Conservation (phyloP, 1,140 invertebrate species). For the Globodera ellingtonae region DNA sequence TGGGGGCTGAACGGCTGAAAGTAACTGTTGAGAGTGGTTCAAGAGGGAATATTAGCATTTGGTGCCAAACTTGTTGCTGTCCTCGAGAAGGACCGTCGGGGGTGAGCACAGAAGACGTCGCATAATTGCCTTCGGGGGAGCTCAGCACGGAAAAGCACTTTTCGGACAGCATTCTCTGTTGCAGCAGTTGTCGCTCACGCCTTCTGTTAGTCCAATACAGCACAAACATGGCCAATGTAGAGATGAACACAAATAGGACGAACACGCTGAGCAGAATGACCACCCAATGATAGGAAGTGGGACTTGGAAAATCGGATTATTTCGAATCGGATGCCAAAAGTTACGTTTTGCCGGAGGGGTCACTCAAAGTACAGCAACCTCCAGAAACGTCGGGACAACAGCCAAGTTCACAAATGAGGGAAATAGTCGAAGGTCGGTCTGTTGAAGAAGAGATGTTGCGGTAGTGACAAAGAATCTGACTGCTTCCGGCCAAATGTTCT, state of each 20-base stretch:
- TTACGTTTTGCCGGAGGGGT: not conserved
- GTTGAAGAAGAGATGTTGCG: not conserved
- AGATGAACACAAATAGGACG: slow-evolving; percentile 25
- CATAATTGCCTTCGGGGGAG: not conserved
- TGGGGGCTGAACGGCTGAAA: not conserved
- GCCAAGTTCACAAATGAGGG: slow-evolving; percentile 19
- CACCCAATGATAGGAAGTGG: slow-evolving; percentile 20
- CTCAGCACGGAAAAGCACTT: slow-evolving; percentile 11
- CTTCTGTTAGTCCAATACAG: slow-evolving; percentile 22
- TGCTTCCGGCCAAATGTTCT: slow-evolving; percentile 30
- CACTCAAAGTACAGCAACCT: slow-evolving; percentile 24
- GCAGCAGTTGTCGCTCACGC: not conserved
- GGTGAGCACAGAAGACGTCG: not conserved
- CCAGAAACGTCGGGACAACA: slow-evolving; percentile 24
- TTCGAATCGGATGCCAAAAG: not conserved
- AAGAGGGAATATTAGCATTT: not conserved
- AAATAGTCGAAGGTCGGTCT: not conserved
- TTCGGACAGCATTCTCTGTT: not conserved
- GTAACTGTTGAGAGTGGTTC: not conserved
- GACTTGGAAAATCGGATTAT: not conserved
- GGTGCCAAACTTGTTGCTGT: not conserved
- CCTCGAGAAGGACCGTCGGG: not conserved
- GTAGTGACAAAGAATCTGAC: slow-evolving; percentile 25
- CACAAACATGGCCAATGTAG: slow-evolving; percentile 22
- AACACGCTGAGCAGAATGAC: slow-evolving; percentile 8